Evolutionary conservation across 2,888 invertebrate genomes (phyloP).

Genomic region (Melanostoma mellinum): DNA sequence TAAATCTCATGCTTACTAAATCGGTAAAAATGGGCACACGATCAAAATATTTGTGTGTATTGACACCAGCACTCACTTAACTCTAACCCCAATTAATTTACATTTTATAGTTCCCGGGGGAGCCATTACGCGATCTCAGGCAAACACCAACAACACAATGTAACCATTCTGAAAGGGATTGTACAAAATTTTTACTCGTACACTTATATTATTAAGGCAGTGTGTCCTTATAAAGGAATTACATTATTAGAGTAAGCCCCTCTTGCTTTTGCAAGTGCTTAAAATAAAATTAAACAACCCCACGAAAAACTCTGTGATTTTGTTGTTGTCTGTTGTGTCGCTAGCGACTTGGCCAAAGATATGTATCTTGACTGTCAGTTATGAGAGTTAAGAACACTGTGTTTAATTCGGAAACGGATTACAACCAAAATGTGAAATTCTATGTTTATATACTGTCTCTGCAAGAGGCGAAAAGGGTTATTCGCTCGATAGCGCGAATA

Average conservation of each 20-base stretch:
- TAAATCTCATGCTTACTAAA: slow-evolving; percentile 41
- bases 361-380: slow-evolving; percentile 61
- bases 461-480: slow-evolving; percentile 42
- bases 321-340: slow-evolving; percentile 56
- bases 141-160: slow-evolving; percentile 41
- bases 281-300: slow-evolving; percentile 72
- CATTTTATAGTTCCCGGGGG: slow-evolving; percentile 81
- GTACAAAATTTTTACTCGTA: slow-evolving; percentile 18
- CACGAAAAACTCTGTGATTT: slow-evolving; percentile 58
- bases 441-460: slow-evolving; percentile 2
- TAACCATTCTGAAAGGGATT: slow-evolving; percentile 43
- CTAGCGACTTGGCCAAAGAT: slow-evolving; percentile 54
- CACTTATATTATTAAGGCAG: slow-evolving; percentile 25
- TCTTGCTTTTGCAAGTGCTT: slow-evolving; percentile 60
- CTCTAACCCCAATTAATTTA: slow-evolving; percentile 81
- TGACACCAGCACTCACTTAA: slow-evolving; percentile 76
- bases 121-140: slow-evolving; percentile 77
- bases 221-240: slow-evolving; percentile 56
- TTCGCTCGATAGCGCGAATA: slow-evolving; percentile 66
- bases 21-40: slow-evolving; percentile 38
- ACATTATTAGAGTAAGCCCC: slow-evolving; percentile 61
- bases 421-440: slow-evolving; percentile 46
- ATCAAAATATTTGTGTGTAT: slow-evolving; percentile 58
- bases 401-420: slow-evolving; percentile 68
- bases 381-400: slow-evolving; percentile 60